Evolutionary conservation across 2,888 invertebrate species (phyloP), one percentile per base, ranked within the genome.

Genomic region (Alloplasta piceator): DNA sequence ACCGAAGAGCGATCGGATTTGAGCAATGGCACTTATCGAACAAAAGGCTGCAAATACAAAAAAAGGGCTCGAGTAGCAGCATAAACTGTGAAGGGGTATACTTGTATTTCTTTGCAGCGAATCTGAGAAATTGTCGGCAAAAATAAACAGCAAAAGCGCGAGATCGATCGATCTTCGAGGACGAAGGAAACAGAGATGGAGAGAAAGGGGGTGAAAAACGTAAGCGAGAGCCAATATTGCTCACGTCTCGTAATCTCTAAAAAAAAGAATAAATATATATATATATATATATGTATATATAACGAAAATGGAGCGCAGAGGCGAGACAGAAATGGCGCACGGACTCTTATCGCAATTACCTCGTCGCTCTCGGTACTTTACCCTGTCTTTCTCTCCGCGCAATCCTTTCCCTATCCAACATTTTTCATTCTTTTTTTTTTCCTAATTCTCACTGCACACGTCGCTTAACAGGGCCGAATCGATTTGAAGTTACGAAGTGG

Each of bases 331-430:
- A 81, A 83, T 78, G 73, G 66, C 58, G 58, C 79, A 78, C 83
- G 82, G 85, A 85, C 84, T 84, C 84, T 83, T 85, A 84, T 86
- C 86, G 82, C 86, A 85, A 86, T 86, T 86, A 86, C 85, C 83
- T 80, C 83, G 82, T 84, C 81, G 79, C 72, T 83, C 70, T 70
- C 56, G 63, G 50, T 71, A 61, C 70, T 78, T 83, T 78, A 68
- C 64, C 41, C 72, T 14, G 12, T 78, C 55, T 61, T 63, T 38
- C 14, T 14, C 46, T 38, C 66, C 61, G 71, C 43, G 10, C 39
- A 48, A 39, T 52, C 60, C 46, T 16, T 0, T 48, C 66, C 56
- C 36, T 38, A 10, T 50, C n/a, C 16, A 39, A 12, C 16, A 10
- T 39, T 5, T 38, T 39, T 48, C 55, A 26, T 52, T 38, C 52